These are phyloP conservation scores for Trichonephila clavata DNA, from an alignment of 1,140 invertebrate species.

Conservation along the genomic window DNA sequence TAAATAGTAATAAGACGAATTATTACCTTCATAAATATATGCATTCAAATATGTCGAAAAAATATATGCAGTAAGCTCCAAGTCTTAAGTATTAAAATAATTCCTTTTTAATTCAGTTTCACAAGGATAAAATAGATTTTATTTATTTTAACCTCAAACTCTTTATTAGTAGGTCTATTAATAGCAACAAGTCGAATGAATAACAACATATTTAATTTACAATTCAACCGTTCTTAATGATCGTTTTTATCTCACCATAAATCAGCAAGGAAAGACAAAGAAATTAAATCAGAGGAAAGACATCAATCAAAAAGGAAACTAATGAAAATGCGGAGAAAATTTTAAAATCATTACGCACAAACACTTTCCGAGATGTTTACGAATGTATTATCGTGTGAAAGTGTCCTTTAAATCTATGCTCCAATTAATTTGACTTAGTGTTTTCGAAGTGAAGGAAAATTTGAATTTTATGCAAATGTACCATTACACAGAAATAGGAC, in stretches of 20 bases:
- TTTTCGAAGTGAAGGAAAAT: background rate
- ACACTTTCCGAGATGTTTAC: background rate
- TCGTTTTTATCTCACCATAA: background rate
- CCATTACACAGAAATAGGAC: background rate
- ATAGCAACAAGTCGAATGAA: too few species aligned
- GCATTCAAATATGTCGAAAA: too few species aligned
- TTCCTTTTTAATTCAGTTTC: too few species aligned
- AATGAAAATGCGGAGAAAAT: background rate
- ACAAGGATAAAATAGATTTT: too few species aligned
- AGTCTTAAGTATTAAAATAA: too few species aligned
- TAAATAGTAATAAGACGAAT: too few species aligned
- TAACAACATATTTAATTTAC: too few species aligned
- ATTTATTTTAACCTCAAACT: too few species aligned
- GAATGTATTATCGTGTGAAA: background rate
- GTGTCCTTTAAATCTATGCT: background rate
- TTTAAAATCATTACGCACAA: background rate
- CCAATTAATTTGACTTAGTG: background rate
- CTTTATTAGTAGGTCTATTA: too few species aligned
- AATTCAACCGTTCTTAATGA: background rate
- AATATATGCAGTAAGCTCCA: too few species aligned
- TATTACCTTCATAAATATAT: too few species aligned
- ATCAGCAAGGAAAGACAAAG: background rate
- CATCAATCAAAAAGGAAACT: background rate
- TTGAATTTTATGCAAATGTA: background rate
- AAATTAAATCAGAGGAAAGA: constrained; percentile 3